Evolutionary conservation across 2,888 invertebrate genomes (phyloP), one percentile per base, ranked within the genome.

Genomic region (Xylota sylvarum): DNA sequence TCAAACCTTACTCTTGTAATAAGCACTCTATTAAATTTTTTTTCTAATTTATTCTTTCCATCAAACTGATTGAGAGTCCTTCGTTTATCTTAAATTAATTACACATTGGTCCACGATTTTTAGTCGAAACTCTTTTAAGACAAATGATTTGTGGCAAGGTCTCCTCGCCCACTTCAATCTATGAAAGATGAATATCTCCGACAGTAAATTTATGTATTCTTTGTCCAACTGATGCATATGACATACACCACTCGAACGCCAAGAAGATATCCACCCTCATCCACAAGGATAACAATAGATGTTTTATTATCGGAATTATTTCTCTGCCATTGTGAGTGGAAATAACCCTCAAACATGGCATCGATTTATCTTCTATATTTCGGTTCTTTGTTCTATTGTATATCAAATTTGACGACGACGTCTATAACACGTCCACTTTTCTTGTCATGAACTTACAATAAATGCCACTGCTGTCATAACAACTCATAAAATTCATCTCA

Each of bases 381-480:
- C 19, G 23, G 12, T 14, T 19, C 43, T 46, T 70, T 48, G 12
- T 40, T 79, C 27, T 5, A 10, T 40, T 23, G 4, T 23, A 23
- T 23, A 35, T 23, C 60, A 12, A n/a, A n/a, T 23, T 3, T 23
- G 23, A 1, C 23, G 10, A 69, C 23, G 43, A 69, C 5, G 10
- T 30, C 6, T 30, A 12, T 27, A 27, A 12, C 27, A 43, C 9
- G 50, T 40, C 32, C 3, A 60, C 40, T 50, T 58, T 5, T 9
- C 14, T 27, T 58, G n/a, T 77, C 43, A 43, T 40, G 32, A 27
- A 69, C 17, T 56, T 9, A 30, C 35, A 46, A 58, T 48, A 23
- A 70, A 58, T n/a, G 46, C 10, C 58, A 50, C 48, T 37, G 27
- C 35, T 62, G 52, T 52, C 62, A 27, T 27, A 52, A 50, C n/a